Evolutionary conservation across 2,797 vertebrate genomes (phyloP).

Genomic region (Borostomias antarcticus): DNA sequence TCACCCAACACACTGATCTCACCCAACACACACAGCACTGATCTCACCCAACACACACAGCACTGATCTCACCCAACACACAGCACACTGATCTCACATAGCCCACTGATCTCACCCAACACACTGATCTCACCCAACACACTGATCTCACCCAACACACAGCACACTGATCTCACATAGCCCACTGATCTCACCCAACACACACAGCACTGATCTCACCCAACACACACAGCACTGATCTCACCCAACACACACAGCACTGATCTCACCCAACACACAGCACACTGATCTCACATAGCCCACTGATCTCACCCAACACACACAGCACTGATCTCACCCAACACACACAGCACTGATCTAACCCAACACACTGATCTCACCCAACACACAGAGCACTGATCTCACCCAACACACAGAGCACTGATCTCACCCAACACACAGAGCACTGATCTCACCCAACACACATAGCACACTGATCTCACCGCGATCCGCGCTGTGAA

Average conservation of each 20-base stretch:
- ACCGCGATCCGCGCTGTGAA: constrained; percentile 22
- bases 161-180: not conserved
- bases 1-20: not conserved
- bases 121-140: no score
- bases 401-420: not conserved
- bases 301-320: not conserved
- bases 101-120: not conserved
- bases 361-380: not conserved
- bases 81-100: not conserved
- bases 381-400: not conserved
- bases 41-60: not conserved
- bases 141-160: not conserved
- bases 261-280: not conserved
- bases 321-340: not conserved
- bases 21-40: not conserved
- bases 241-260: not conserved
- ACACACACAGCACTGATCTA: no score
- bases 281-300: no score
- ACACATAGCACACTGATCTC: constrained; percentile 13
- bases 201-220: not conserved
- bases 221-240: not conserved
- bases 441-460: not conserved
- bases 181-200: not conserved
- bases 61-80: not conserved
- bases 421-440: not conserved